These are phyloP conservation scores for Alentia gelatinosa DNA, from an alignment of 2,888 invertebrate genomes.

Conservation along the genomic window DNA sequence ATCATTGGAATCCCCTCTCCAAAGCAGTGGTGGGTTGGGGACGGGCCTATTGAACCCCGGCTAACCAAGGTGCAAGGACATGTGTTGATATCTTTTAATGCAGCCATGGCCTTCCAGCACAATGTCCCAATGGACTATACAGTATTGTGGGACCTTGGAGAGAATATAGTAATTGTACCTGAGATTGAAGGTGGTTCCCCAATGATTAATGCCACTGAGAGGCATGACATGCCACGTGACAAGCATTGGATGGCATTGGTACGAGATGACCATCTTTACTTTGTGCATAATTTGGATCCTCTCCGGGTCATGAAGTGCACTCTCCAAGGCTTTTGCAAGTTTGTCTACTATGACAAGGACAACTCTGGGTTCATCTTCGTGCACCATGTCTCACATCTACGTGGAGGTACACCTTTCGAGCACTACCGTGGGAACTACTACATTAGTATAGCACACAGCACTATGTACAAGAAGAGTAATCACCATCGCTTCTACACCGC, in stretches of 20 bases:
- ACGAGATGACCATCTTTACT: conserved; percentile 64
- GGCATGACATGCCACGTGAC: conserved; percentile 68
- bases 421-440: conserved; percentile 67
- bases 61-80: conserved; percentile 62
- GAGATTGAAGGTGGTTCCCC: conserved; percentile 67
- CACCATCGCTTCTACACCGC: conserved; percentile 66
- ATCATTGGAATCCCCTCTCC: conserved; percentile 68
- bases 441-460: conserved; percentile 68
- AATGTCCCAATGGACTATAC: conserved; percentile 66
- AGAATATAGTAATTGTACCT: conserved; percentile 66
- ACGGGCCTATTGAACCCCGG: conserved; percentile 69
- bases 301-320: conserved; percentile 66
- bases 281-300: conserved; percentile 70
- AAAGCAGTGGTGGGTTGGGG: conserved; percentile 69
- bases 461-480: conserved; percentile 66
- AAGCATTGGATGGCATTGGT: conserved; percentile 68
- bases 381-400: conserved; percentile 64
- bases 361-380: conserved; percentile 65
- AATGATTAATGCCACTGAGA: conserved; percentile 66
- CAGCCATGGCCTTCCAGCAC: conserved; percentile 65
- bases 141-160: conserved; percentile 66
- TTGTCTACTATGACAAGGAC: conserved; percentile 64
- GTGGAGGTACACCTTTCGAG: conserved; percentile 70
- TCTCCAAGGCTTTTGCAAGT: conserved; percentile 63
- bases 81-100: conserved; percentile 67